Evolutionary conservation across 2,113 vertebrate species (phyloP).

Genomic region (Esox niger): DNA sequence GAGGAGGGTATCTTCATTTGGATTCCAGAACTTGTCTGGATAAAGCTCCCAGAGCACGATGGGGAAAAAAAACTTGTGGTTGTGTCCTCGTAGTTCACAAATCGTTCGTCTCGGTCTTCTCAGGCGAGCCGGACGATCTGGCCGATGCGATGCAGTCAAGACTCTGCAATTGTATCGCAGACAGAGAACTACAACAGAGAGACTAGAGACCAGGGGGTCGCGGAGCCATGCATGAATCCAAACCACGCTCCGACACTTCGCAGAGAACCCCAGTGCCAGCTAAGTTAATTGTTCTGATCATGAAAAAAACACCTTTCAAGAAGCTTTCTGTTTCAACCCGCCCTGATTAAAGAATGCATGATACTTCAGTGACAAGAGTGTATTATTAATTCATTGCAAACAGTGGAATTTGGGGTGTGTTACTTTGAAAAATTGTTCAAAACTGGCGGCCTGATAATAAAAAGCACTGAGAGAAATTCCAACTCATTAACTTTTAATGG

Average conservation of each 20-base stretch:
- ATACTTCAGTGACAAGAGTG: conserved; percentile 85
- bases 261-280: neutral
- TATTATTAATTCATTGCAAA: conserved; percentile 94
- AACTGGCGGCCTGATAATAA: conserved; percentile 88
- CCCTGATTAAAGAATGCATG: conserved; percentile 85
- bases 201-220: conserved; percentile 31
- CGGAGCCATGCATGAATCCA: conserved; percentile 37
- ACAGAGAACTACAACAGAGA: conserved; percentile 38
- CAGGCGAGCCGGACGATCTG: conserved; percentile 30
- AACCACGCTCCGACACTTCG: conserved; percentile 7
- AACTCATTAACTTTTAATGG: conserved; percentile 93
- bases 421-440: conserved; percentile 93
- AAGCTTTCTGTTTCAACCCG: conserved; percentile 66
- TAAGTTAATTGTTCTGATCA: conserved; percentile 76
- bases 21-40: conserved; percentile 33
- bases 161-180: conserved; percentile 47
- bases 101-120: conserved; percentile 51
- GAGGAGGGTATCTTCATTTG: conserved; percentile 39
- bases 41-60: conserved; percentile 46
- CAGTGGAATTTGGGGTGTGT: conserved; percentile 86
- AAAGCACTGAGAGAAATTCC: conserved; percentile 85
- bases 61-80: no score
- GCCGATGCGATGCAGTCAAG: conserved; percentile 49
- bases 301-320: conserved; percentile 75
- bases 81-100: conserved; percentile 45